Evolutionary conservation across 2,888 invertebrate species (phyloP).

Genomic region (Drosophila tanythrix): DNA sequence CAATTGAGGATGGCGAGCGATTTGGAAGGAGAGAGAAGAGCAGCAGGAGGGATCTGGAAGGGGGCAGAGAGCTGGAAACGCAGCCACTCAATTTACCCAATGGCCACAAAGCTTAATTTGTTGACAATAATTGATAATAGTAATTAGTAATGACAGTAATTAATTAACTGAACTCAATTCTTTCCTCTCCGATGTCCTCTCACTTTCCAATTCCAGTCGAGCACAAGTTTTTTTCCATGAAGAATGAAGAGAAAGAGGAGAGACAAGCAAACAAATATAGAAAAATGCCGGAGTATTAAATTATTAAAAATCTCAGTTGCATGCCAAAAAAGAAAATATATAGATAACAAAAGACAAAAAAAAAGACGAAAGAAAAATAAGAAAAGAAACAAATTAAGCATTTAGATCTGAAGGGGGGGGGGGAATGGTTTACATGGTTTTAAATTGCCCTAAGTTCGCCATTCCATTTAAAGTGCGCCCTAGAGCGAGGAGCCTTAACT

Average conservation of each 20-base stretch:
- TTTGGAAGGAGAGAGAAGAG: slow-evolving; percentile 85
- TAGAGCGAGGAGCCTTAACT: background rate
- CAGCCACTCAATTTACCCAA: slow-evolving; percentile 65
- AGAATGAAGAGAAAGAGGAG: slow-evolving; percentile 52
- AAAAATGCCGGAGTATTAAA: slow-evolving; percentile 66
- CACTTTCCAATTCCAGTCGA: background rate
- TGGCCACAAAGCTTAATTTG: slow-evolving; percentile 40
- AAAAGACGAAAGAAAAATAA: slow-evolving; percentile 42
- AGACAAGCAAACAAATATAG: background rate
- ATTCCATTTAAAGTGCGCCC: background rate
- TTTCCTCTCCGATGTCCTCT: background rate
- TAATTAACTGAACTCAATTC: background rate
- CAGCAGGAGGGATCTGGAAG: slow-evolving; percentile 52
- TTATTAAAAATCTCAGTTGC: slow-evolving; percentile 64
- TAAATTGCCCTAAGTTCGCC: too few species aligned
- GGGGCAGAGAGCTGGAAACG: slow-evolving; percentile 65
- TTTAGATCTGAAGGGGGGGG: slow-evolving; percentile 24
- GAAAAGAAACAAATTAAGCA: slow-evolving; percentile 35
- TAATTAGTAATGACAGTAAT: background rate
- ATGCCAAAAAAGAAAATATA: slow-evolving; percentile 54
- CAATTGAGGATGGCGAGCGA: slow-evolving; percentile 91
- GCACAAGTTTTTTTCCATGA: slow-evolving; percentile 14
- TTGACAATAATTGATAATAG: background rate
- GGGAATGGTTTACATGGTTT: background rate
- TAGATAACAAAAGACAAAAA: background rate